These are phyloP conservation scores for Dynastes hyllus DNA, from an alignment of 2,888 invertebrate species.

Conservation along the genomic window DNA sequence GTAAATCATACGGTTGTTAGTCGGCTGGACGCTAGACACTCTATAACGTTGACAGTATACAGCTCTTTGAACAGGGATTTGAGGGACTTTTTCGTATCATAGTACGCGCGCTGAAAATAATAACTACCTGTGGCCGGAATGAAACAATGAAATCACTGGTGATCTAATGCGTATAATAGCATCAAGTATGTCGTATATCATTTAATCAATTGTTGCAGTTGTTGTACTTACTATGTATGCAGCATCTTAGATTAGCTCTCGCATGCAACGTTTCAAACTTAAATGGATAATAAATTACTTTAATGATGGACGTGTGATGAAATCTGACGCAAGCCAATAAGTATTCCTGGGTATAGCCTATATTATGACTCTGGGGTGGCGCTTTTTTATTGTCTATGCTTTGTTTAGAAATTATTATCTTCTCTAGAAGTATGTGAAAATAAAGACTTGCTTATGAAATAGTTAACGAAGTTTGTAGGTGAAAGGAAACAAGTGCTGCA, in stretches of 20 bases:
- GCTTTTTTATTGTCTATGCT: neutral
- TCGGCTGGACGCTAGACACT: too few species aligned
- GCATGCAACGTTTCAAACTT: slow-evolving; percentile 7
- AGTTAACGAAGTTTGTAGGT: too few species aligned
- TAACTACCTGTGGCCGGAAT: slow-evolving; percentile 32
- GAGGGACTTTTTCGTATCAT: too few species aligned
- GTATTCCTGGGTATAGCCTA: neutral
- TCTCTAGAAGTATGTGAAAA: neutral
- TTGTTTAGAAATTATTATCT: slow-evolving; percentile 1
- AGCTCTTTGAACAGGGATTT: too few species aligned
- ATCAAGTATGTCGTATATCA: slow-evolving; percentile 45
- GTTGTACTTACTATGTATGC: neutral
- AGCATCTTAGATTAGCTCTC: slow-evolving; percentile 9
- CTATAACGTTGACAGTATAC: too few species aligned
- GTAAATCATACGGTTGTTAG: too few species aligned
- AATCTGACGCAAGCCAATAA: slow-evolving; percentile 24
- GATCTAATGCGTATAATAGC: slow-evolving; percentile 50
- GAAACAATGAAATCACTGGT: slow-evolving; percentile 47
- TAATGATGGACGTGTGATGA: slow-evolving; percentile 35
- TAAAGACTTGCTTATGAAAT: too few species aligned
- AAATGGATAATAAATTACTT: slow-evolving; percentile 40
- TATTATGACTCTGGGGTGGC: neutral
- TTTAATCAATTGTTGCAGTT: slow-evolving; percentile 45
- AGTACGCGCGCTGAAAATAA: slow-evolving; percentile 21
- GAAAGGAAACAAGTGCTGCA: too few species aligned